Conservation (phyloP, 2,888 invertebrate species). For the Eutolmus rufibarbis region DNA sequence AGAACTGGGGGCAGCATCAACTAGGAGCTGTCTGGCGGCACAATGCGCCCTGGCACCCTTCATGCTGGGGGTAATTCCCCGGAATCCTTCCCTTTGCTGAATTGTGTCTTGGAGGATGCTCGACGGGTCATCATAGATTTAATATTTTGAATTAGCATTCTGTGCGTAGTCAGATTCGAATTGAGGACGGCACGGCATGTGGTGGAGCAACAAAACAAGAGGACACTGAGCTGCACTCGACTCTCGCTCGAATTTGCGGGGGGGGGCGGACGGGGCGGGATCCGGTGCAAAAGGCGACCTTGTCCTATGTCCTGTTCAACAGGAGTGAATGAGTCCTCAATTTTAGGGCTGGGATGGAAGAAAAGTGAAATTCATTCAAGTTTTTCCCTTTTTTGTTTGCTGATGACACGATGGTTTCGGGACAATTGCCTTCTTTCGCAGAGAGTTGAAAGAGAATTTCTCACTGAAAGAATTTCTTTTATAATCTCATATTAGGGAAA, state of each 20-base stretch:
- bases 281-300: not conserved
- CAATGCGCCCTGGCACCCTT: not conserved
- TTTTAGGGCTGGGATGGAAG: not conserved
- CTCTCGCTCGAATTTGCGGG: not conserved
- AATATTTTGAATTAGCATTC: not conserved
- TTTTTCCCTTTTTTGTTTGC: not conserved
- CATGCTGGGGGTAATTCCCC: not conserved
- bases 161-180: not conserved
- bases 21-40: not conserved
- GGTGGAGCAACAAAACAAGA: not conserved
- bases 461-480: not conserved
- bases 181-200: not conserved
- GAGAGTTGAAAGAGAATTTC: not conserved
- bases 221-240: not conserved
- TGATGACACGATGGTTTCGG: not conserved
- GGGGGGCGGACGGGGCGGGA: not conserved
- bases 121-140: not conserved
- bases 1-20: not conserved
- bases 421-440: not conserved
- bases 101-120: not conserved
- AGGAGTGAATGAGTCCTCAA: not conserved
- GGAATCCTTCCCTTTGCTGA: not conserved
- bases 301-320: not conserved
- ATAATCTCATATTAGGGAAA: not conserved
- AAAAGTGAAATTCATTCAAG: not conserved